Evolutionary conservation across 2,888 invertebrate genomes (phyloP).

Genomic region (Noctua janthe): DNA sequence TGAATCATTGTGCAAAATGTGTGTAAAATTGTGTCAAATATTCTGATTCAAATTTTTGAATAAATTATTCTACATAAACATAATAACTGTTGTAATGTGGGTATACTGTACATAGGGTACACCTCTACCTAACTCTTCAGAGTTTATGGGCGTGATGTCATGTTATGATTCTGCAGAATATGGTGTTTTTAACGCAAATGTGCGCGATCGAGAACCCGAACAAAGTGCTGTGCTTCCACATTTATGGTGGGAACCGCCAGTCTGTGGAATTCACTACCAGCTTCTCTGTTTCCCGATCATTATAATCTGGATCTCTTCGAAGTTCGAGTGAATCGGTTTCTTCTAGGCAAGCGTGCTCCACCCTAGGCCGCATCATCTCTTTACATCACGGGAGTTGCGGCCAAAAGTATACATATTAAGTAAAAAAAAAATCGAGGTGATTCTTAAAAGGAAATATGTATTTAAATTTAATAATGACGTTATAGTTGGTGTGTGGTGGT

Average conservation of each 20-base stretch:
- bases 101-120: neutral
- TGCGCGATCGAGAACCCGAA: no score
- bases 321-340: no score
- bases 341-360: no score
- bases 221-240: no score
- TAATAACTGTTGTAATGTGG: neutral
- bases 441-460: neutral
- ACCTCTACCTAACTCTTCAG: neutral
- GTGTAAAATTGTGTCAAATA: neutral
- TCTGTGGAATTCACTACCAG: no score
- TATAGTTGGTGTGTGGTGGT: no score
- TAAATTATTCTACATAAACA: neutral
- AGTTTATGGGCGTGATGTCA: neutral
- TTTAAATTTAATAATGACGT: neutral
- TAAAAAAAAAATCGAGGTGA: neutral
- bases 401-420: no score
- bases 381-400: no score
- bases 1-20: neutral
- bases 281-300: no score
- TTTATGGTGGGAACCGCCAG: no score
- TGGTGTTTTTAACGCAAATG: neutral
- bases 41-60: neutral
- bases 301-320: no score
- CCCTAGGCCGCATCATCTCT: no score
- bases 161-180: neutral